Base-by-base conservation (phyloP, 2,113 vertebrate species). In the Bufo bufo region DNA sequence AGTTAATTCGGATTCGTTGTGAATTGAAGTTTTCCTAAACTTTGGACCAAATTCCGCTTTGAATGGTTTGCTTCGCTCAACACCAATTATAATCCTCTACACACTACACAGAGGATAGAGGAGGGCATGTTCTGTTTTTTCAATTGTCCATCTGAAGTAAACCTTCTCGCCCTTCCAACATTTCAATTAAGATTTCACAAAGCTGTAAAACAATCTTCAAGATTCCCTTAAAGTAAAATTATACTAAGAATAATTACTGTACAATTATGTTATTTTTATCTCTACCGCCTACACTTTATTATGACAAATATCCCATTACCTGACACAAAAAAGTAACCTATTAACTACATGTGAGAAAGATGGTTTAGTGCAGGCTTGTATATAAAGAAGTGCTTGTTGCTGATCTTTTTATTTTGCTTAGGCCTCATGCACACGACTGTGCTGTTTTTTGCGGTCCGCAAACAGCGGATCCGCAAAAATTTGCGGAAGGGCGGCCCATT, bases 241-340 rank as follows among this genome's bases (percentile, higher is more conserved):
- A 45, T 81, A 43, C 63, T 16, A 80, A 78, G 54, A 87, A 74
- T 56, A 87, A 87, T 88, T 52, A 84, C 81, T 65, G 61, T 45
- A 65, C 63, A 65, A 83, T 88, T 88, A 63, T 77, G 87, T 82
- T 83, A 88, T 88, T 88, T 83, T 88, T 88, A 84, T 75, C 87
- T 75, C 19, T 43, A 72, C 80, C 74, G 69, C 87, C 87, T 88
- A 77, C 87, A 54, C 81, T 54, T 75, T 82, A 82, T 88, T 84
- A 88, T 88, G 87, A 88, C 87, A 84, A 65, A 65, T 75, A 63
- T 66, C 56, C 71, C 71, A 74, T 77, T 84, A 88, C 71, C 79
- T 88, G 14, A 61, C 13, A 65, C 79, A 87, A n/a, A 72, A 75
- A 59, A n/a, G 9, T 71, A 52, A 87, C 33, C 45, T 63, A 59